Percentiles rank a stretch among this genome's conserved stretches.
Conservation (phyloP, 1,140 invertebrate species). For the Belonocnema kinseyi region DNA sequence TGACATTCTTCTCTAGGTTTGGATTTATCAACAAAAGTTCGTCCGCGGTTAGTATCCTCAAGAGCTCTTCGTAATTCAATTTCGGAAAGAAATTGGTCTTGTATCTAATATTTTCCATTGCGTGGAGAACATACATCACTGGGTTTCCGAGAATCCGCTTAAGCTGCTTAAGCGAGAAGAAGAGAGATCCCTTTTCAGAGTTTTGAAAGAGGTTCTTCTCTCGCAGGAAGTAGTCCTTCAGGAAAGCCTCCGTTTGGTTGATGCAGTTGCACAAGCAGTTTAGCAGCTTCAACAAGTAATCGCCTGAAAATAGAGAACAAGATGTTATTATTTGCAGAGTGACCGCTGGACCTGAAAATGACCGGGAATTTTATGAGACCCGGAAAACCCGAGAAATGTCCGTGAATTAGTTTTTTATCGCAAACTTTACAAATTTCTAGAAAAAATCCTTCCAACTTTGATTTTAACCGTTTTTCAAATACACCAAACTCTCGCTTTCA, state of each 20-base stretch:
- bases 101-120: slow-evolving; percentile 81
- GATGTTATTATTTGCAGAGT: no score
- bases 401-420: no score
- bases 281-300: slow-evolving; percentile 80
- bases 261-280: slow-evolving; percentile 72
- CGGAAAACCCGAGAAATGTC: no score
- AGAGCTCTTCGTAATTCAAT: slow-evolving; percentile 79
- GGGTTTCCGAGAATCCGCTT: slow-evolving; percentile 83
- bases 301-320: slow-evolving; percentile 73
- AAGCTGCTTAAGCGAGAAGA: slow-evolving; percentile 80
- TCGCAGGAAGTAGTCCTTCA: slow-evolving; percentile 85
- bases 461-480: no score
- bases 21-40: slow-evolving; percentile 66
- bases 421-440: no score
- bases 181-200: slow-evolving; percentile 79
- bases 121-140: slow-evolving; percentile 81
- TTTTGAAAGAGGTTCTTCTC: slow-evolving; percentile 84
- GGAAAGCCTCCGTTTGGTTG: slow-evolving; percentile 76
- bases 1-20: slow-evolving; percentile 42
- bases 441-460: no score
- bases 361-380: no score
- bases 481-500: no score
- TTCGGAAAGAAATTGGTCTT: slow-evolving; percentile 80
- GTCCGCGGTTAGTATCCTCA: slow-evolving; percentile 77
- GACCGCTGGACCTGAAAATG: no score